phyloP scores from a whole-genome alignment of 2,888 invertebrate genomes.

The Lordiphosa andalusiaca region DNA sequence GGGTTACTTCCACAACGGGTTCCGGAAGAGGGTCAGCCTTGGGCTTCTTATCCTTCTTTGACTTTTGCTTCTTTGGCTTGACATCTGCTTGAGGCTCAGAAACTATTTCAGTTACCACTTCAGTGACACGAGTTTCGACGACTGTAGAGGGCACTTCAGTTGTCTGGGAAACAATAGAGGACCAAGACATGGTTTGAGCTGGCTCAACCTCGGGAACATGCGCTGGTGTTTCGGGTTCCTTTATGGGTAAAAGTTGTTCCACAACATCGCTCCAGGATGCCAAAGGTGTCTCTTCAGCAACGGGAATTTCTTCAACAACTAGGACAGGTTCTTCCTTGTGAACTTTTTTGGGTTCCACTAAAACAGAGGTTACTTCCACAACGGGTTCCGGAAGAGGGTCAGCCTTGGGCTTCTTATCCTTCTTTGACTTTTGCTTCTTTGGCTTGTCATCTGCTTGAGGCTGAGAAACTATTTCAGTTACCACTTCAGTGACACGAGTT shows the following conservation, averaged over 20 bases:
- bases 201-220: no score
- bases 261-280: neutral
- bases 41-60: constrained; percentile 22
- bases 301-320: no score
- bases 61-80: constrained; percentile 30
- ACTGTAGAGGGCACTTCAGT: constrained; percentile 4
- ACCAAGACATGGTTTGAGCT: constrained; percentile 17
- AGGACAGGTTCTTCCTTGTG: no score
- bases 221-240: neutral
- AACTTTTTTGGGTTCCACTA: no score
- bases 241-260: neutral
- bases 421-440: constrained; percentile 2
- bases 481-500: constrained; percentile 3
- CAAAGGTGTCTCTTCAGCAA: neutral
- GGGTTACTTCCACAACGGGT: constrained; percentile 6
- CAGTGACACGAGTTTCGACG: neutral
- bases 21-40: constrained; percentile 7
- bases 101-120: neutral
- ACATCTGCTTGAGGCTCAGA: constrained; percentile 8
- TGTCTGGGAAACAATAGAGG: constrained; percentile 22
- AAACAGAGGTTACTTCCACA: neutral
- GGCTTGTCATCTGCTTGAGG: neutral
- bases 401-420: neutral
- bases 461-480: neutral
- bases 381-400: constrained; percentile 1